Percentiles rank a stretch among this genome's conserved stretches.
Conservation (phyloP, 2,113 vertebrate species). For the Syngnathoides biaculeatus region DNA sequence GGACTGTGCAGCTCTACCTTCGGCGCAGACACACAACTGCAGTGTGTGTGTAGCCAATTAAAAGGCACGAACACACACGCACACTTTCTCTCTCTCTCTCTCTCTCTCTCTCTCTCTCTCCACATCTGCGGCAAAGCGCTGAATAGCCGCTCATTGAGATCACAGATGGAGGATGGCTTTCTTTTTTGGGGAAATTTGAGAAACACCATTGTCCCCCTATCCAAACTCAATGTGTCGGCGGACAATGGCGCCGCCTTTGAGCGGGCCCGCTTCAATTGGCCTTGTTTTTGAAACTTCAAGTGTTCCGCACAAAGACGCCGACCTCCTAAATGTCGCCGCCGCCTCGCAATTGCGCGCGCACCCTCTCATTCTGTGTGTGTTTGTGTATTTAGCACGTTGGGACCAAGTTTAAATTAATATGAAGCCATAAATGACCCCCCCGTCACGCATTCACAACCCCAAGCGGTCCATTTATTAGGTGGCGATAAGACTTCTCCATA, state of each 20-base stretch:
- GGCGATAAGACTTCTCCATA: not conserved
- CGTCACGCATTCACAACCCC: conserved; percentile 74
- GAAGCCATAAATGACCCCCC: conserved; percentile 80
- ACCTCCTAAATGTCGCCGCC: conserved; percentile 87
- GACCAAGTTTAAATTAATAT: conserved; percentile 74
- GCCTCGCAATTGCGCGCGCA: conserved; percentile 50
- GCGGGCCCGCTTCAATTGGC: conserved; percentile 86
- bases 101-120: conserved; percentile 70
- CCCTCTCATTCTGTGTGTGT: conserved; percentile 4
- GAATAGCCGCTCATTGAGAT: conserved; percentile 92
- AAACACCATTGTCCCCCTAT: conserved; percentile 95
- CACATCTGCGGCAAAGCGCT: conserved; percentile 85
- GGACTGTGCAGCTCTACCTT: conserved; percentile 45
- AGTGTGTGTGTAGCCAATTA: conserved; percentile 81
- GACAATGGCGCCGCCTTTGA: conserved; percentile 89
- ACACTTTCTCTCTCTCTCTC: conserved; percentile 61
- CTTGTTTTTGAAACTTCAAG: conserved; percentile 98
- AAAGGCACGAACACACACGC: conserved; percentile 53
- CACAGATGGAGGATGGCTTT: conserved; percentile 97
- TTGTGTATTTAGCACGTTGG: not conserved
- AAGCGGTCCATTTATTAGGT: conserved; percentile 69
- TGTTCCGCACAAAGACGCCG: conserved; percentile 84
- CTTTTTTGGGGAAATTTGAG: conserved; percentile 95
- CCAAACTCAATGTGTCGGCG: conserved; percentile 92
- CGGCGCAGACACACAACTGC: conserved; percentile 41